Base-by-base conservation (phyloP, 2,888 invertebrate species). In the Conchocele bisecta region DNA sequence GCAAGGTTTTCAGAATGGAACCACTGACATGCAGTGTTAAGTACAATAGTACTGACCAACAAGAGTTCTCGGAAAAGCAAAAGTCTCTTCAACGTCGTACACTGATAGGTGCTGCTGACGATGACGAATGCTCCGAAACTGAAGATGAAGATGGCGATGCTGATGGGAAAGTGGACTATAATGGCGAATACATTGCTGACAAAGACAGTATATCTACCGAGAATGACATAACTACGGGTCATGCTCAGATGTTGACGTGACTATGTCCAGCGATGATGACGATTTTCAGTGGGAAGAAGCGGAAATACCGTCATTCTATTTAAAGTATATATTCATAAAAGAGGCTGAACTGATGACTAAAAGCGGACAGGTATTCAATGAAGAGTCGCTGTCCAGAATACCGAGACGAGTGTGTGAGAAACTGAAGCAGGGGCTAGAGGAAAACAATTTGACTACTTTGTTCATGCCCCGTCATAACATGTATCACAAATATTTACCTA, bases 1-100 rank as follows among this genome's bases (percentile, higher is more conserved):
- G 71, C 29, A 72, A 72, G 50, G 24, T 48, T 6, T 61, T 72
- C 35, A 22, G 71, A 11, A 58, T 72, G 71, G 71, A 72, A 37
- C 71, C 71, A 15, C 17, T 72, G 11, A 46, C 66, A 9, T 72
- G 71, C 37, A 33, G 61, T 33, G 53, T 72, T 24, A 46, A 66
- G 22, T 35, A 28, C 22, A 1, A 35, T 7, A 24, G 15, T 9
- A n/a, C 1, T 53, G 28, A 50, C 3, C n/a, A 6, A 3, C 2
- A n/a, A 0, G 33, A 22, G 11, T 22, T 48, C 13, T 17, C 4
- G 11, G 46, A 46, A 35, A 26, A 59, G 24, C 17, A 58, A n/a
- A n/a, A n/a, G n/a, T n/a, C n/a, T n/a, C n/a, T n/a, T n/a, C n/a
- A n/a, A n/a, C n/a, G 37, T 35, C 37, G 37, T 13, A 35, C 11